Evolutionary conservation across 2,113 vertebrate genomes (phyloP).

Genomic region (Origma solitaria): DNA sequence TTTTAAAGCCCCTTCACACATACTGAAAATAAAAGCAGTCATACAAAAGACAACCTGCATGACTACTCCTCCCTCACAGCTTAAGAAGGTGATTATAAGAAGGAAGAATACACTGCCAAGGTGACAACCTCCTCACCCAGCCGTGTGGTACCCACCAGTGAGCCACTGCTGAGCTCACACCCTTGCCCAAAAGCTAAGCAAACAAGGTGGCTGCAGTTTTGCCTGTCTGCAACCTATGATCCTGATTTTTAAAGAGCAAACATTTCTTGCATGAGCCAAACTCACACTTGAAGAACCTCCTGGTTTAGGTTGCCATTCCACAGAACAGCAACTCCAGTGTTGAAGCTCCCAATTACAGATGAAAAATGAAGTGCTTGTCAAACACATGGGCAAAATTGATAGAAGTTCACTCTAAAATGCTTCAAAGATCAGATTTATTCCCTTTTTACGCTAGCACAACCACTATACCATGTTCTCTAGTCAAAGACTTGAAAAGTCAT

Average conservation of each 20-base stretch:
- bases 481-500: not conserved
- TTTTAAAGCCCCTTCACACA: not conserved
- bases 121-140: not conserved
- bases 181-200: not conserved
- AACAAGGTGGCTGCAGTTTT: not conserved
- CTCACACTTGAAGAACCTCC: not conserved
- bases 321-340: not conserved
- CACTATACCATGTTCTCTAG: not conserved
- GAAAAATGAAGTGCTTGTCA: not conserved
- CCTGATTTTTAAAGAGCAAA: not conserved
- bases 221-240: not conserved
- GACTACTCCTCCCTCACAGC: not conserved
- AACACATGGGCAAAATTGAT: not conserved
- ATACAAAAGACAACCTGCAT: not conserved
- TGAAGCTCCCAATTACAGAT: accelerated
- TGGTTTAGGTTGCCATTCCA: not conserved
- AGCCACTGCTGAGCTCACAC: not conserved
- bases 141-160: not conserved
- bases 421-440: not conserved
- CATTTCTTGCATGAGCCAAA: not conserved
- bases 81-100: not conserved
- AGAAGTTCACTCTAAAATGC: not conserved
- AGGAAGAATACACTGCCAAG: not conserved
- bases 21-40: not conserved
- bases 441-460: not conserved